Evolutionary conservation across 1,140 invertebrate species (phyloP), one percentile per base, ranked within the genome.

Genomic region (Ostrea edulis): DNA sequence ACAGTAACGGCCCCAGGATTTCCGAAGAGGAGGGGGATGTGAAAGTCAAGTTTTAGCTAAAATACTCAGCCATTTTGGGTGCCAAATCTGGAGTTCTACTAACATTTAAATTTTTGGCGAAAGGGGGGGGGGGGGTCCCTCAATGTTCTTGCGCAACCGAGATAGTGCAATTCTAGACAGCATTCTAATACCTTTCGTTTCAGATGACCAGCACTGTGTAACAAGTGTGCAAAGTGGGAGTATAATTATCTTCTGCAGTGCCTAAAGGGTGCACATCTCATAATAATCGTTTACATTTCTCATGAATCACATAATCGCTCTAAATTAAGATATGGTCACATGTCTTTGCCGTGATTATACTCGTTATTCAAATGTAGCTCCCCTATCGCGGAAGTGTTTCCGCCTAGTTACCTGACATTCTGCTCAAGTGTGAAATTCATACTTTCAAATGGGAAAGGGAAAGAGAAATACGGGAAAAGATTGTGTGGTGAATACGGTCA

Each of bases 341-440:
- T 7, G 11, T 71, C 22, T 71, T 29, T 0, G 11, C 22, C n/a
- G 65, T 71, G 29, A 71, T 71, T 71, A 71, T 3, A 25, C 65
- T 11, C 65, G 22, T 71, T 71, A 71, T 71, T 71, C 65, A 71
- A 71, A 71, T 71, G 7, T 25, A 25, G 22, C 25, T 25, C 65
- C 65, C n/a, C 11, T 71, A 71, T 71, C 65, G 65, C 65, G 65
- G 65, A 25, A 29, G 22, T 8, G 22, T 22, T 71, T 71, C 65
- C 65, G 65, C 22, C 25, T 22, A 71, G 65, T 71, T 71, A 71
- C 65, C 65, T 71, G 65, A 22, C 25, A 20, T 22, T 71, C 65
- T 71, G 65, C 65, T 71, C 65, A 71, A 71, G 22, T 71, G 12
- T 71, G 65, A 71, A 71, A 71, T 71, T 71, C 65, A 22, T 71